Evolutionary conservation across 2,888 invertebrate genomes (phyloP).

Genomic region (Drosophila atripex): DNA sequence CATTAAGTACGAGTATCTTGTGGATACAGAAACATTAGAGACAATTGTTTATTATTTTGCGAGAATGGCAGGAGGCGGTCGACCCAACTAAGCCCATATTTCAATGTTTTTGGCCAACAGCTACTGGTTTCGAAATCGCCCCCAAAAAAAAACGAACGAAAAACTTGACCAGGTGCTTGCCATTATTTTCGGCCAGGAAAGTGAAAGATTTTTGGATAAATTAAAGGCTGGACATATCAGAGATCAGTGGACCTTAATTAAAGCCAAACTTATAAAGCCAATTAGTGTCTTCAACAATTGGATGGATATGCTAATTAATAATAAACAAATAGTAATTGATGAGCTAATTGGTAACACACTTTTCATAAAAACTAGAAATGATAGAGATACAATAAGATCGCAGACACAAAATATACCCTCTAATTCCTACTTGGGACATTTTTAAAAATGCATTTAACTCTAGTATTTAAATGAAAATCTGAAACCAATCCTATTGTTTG

Average conservation of each 20-base stretch:
- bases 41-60: conserved; percentile 36
- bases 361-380: conserved; percentile 3
- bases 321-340: conserved; percentile 16
- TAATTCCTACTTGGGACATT: no score
- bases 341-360: conserved; percentile 25
- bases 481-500: not conserved
- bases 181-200: conserved; percentile 12
- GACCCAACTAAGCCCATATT: conserved; percentile 25
- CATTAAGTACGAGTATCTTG: not conserved
- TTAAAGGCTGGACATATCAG: conserved; percentile 1
- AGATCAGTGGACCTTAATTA: conserved; percentile 23
- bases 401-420: no score
- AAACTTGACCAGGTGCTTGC: conserved; percentile 25
- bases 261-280: conserved; percentile 7
- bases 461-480: not conserved
- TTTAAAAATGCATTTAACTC: no score
- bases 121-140: conserved; percentile 4
- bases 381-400: no score
- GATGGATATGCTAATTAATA: conserved; percentile 14
- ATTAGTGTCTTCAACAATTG: not conserved
- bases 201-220: conserved; percentile 25
- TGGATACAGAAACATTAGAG: conserved; percentile 7
- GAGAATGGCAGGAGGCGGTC: conserved; percentile 29
- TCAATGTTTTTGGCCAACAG: conserved; percentile 18
- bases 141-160: not conserved